Percentiles rank a stretch among this genome's conserved stretches.
These are phyloP conservation scores for Drosophila lini DNA, from an alignment of 1,140 invertebrate genomes.

Conservation along the genomic window DNA sequence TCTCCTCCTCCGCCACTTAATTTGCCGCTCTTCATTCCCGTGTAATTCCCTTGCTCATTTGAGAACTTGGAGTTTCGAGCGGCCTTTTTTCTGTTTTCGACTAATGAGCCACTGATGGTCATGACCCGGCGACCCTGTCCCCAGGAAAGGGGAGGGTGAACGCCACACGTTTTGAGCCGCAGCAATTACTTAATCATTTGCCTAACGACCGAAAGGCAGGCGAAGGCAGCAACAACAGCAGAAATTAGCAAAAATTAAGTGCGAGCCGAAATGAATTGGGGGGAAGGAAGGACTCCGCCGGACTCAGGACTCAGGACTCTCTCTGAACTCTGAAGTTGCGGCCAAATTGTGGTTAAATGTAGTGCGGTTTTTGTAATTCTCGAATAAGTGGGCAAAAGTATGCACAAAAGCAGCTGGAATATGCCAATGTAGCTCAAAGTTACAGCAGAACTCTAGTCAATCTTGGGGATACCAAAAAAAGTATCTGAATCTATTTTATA, in stretches of 20 bases:
- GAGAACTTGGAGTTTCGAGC: conserved; percentile 13
- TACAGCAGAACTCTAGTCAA: background rate
- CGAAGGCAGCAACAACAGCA: conserved; percentile 33
- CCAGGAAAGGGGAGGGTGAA: background rate
- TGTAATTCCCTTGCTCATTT: conserved; percentile 56
- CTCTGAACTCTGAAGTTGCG: conserved; percentile 2
- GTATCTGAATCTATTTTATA: background rate
- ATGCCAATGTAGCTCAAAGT: background rate
- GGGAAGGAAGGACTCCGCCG: background rate
- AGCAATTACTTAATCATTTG: conserved; percentile 54
- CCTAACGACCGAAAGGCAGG: conserved; percentile 48
- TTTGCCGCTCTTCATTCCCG: conserved; percentile 32
- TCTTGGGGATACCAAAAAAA: background rate
- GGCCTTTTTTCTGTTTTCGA: conserved; percentile 11
- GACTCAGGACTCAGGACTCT: background rate
- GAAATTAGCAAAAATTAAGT: conserved; percentile 55
- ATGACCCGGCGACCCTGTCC: conserved; percentile 39
- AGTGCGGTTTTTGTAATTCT: conserved; percentile 22
- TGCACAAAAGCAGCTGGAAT: background rate
- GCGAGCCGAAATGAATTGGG: conserved; percentile 31
- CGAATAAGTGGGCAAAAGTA: conserved; percentile 6
- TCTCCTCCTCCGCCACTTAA: conserved; percentile 11
- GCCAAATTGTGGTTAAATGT: conserved; percentile 20
- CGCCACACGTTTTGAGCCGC: conserved; percentile 14
- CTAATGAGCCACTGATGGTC: conserved; percentile 62